These are phyloP conservation scores for Trachymyrmex cornetzi DNA, from an alignment of 1,140 invertebrate species.

Conservation along the genomic window DNA sequence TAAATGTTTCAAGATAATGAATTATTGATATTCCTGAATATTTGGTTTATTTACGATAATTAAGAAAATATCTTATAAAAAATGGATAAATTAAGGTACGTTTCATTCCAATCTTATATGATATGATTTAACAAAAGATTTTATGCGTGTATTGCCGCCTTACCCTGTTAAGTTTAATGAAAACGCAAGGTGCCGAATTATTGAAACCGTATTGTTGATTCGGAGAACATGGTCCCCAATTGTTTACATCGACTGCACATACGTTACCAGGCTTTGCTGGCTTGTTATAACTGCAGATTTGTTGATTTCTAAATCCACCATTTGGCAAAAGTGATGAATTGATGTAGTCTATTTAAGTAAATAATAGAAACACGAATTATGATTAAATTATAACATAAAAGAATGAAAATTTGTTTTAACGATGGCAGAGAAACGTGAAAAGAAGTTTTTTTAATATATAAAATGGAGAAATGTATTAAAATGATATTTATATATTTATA, in stretches of 20 bases:
- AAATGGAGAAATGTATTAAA: background rate
- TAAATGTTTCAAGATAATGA: background rate
- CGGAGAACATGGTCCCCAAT: slow-evolving; percentile 90
- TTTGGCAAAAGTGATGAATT: slow-evolving; percentile 86
- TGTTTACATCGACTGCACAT: slow-evolving; percentile 90
- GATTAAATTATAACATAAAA: background rate
- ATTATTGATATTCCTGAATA: slow-evolving; percentile 2
- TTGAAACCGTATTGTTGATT: slow-evolving; percentile 91
- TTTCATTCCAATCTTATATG: background rate
- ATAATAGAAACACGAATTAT: background rate
- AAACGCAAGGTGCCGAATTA: slow-evolving; percentile 92
- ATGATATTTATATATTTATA: background rate
- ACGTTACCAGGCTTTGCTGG: slow-evolving; percentile 88
- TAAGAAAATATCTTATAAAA: background rate
- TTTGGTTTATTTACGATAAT: background rate
- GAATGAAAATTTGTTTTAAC: background rate
- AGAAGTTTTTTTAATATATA: background rate
- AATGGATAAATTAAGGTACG: background rate
- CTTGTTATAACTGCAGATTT: slow-evolving; percentile 90
- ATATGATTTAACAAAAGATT: background rate
- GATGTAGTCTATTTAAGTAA: slow-evolving; percentile 87
- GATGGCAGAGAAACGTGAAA: background rate
- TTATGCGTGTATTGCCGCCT: background rate
- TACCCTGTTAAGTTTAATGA: slow-evolving; percentile 95
- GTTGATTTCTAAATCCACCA: slow-evolving; percentile 88